A percentile compares a stretch with the other conserved stretches of the same genome.
phyloP scores from a whole-genome alignment of 2,797 vertebrate species.

The Poeciliopsis infans region DNA sequence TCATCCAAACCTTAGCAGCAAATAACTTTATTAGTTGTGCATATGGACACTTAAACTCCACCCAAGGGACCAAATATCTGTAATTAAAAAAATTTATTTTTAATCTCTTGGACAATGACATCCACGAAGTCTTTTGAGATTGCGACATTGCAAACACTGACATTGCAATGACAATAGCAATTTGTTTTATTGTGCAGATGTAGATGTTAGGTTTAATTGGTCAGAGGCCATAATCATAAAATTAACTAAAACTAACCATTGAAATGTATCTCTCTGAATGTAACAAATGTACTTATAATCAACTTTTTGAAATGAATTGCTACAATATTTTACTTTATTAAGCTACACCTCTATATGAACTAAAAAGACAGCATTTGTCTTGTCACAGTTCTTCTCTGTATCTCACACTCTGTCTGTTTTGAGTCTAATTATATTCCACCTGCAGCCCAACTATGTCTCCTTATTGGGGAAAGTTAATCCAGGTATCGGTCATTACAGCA shows the following conservation, averaged over 20 bases:
- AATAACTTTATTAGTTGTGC: background rate
- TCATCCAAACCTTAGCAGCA: background rate
- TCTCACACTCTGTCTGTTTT: constrained; percentile 13
- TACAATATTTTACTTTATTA: background rate
- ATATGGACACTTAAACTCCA: background rate
- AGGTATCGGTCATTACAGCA: constrained; percentile 77
- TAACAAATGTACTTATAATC: background rate
- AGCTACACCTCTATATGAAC: background rate
- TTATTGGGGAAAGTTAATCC: constrained; percentile 69
- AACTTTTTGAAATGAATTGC: background rate
- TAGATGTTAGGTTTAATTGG: background rate
- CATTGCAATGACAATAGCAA: background rate
- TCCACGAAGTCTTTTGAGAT: background rate
- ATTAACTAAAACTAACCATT: background rate
- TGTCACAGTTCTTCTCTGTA: constrained; percentile 11
- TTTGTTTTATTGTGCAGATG: background rate
- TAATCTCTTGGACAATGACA: background rate
- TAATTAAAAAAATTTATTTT: background rate
- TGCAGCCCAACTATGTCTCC: constrained; percentile 50
- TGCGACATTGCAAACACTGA: background rate
- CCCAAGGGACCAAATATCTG: background rate
- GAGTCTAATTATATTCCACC: constrained; percentile 69
- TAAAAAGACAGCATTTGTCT: constrained; percentile 13
- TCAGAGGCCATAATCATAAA: background rate
- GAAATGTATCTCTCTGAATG: background rate